A percentile compares a stretch with the other conserved stretches of the same genome.
Conservation (phyloP, 2,113 vertebrate genomes). For the Notothenia coriiceps region DNA sequence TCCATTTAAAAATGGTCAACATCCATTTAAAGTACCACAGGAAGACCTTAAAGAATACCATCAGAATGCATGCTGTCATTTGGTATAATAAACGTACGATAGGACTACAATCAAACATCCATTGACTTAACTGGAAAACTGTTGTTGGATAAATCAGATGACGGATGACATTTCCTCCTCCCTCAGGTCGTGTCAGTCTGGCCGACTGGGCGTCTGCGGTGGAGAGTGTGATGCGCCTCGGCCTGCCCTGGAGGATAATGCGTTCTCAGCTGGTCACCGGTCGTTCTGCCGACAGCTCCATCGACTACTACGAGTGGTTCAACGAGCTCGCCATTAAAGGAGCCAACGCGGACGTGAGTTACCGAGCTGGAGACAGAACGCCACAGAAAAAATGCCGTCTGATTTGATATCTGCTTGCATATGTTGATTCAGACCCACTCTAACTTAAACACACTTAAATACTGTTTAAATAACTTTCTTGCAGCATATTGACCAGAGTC, state of each 20-base stretch:
- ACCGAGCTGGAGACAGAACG: not conserved
- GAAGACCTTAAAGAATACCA: too few relatives aligned
- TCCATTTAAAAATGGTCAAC: too few relatives aligned
- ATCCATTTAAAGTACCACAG: too few relatives aligned
- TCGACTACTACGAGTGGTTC: conserved; percentile 83
- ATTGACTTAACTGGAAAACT: not conserved
- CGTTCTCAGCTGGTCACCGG: conserved; percentile 84
- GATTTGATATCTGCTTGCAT: not conserved
- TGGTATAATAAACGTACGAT: too few relatives aligned
- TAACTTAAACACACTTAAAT: not conserved
- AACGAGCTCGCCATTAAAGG: conserved; percentile 79
- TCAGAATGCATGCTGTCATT: too few relatives aligned
- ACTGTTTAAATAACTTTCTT: not conserved
- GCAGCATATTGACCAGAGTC: conserved; percentile 90
- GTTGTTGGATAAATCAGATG: too few relatives aligned
- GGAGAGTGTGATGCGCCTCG: conserved; percentile 88
- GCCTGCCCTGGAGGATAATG: conserved; percentile 92
- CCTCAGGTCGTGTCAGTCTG: conserved; percentile 75
- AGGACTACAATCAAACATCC: too few relatives aligned
- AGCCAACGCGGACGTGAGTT: conserved; percentile 71
- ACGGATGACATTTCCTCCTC: not conserved
- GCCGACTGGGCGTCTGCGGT: conserved; percentile 88
- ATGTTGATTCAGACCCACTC: not conserved
- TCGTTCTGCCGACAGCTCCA: conserved; percentile 57
- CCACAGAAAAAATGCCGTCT: not conserved